These are phyloP conservation scores for Lagodon rhomboides DNA, from an alignment of 2,797 vertebrate species.

Conservation along the genomic window DNA sequence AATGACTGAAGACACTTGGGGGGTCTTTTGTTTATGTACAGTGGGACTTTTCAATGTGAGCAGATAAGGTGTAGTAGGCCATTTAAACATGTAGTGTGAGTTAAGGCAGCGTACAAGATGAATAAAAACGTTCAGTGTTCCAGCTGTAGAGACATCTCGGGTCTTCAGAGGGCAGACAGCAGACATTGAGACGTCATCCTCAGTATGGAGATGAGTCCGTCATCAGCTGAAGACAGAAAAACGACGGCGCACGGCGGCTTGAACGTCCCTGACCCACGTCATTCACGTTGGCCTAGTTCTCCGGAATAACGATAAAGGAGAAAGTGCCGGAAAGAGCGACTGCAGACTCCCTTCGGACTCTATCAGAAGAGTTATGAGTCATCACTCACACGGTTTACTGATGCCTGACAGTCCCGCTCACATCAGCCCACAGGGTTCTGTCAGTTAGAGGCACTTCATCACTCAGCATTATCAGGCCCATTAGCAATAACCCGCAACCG, in stretches of 20 bases:
- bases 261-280: background rate
- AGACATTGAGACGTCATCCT: background rate
- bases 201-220: background rate
- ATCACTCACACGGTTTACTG: slow-evolving; percentile 36
- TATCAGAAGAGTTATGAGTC: slow-evolving; percentile 42
- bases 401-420: slow-evolving; percentile 41
- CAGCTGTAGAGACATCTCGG: background rate
- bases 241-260: background rate
- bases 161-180: background rate
- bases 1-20: too few relatives aligned
- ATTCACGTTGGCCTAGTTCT: background rate
- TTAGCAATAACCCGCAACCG: slow-evolving; percentile 43
- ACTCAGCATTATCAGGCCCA: slow-evolving; percentile 31
- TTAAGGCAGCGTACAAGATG: background rate
- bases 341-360: slow-evolving; percentile 21
- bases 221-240: background rate
- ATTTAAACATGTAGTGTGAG: background rate
- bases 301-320: background rate
- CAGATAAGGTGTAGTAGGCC: background rate
- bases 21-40: background rate
- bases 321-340: slow-evolving; percentile 13
- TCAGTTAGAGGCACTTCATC: slow-evolving; percentile 41
- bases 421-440: slow-evolving; percentile 23
- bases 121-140: background rate
- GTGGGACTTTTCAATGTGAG: background rate